Evolutionary conservation across 2,113 vertebrate species (phyloP).

Genomic region (Varanus salvator): DNA sequence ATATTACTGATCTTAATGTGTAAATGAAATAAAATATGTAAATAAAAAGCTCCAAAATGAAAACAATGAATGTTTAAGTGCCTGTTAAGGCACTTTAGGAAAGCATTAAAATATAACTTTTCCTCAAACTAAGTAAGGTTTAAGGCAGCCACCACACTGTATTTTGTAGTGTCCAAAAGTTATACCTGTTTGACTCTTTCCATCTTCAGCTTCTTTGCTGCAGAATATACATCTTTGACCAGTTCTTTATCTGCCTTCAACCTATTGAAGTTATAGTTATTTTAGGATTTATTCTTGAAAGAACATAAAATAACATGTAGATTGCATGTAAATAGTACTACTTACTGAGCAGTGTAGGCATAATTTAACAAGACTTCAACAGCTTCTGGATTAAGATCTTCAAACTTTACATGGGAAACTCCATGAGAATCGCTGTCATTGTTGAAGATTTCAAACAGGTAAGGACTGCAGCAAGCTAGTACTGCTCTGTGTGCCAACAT

Average conservation of each 20-base stretch:
- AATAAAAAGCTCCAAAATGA: neutral
- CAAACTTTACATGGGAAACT: constrained; percentile 95
- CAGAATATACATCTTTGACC: constrained; percentile 98
- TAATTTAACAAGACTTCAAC: constrained; percentile 97
- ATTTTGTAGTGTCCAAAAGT: neutral
- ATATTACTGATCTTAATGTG: neutral
- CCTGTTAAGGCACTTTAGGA: neutral
- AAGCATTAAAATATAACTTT: neutral
- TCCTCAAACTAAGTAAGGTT: neutral
- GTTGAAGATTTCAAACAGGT: constrained; percentile 98
- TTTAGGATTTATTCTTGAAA: constrained; percentile 26
- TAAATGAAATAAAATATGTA: no score
- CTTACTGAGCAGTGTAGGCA: constrained; percentile 98
- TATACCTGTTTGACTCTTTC: constrained; percentile 96
- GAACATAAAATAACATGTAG: neutral
- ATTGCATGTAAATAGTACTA: constrained; percentile 48
- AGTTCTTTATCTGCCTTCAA: constrained; percentile 97
- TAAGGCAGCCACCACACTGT: neutral
- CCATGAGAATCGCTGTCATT: constrained; percentile 92
- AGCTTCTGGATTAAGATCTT: constrained; percentile 96
- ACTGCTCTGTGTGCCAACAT: constrained; percentile 96
- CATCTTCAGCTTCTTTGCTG: constrained; percentile 97
- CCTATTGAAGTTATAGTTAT: constrained; percentile 71
- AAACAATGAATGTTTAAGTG: neutral
- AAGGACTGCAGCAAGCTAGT: constrained; percentile 98